Conservation (phyloP, 2,888 invertebrate genomes). For the Aleiodes alternator region DNA sequence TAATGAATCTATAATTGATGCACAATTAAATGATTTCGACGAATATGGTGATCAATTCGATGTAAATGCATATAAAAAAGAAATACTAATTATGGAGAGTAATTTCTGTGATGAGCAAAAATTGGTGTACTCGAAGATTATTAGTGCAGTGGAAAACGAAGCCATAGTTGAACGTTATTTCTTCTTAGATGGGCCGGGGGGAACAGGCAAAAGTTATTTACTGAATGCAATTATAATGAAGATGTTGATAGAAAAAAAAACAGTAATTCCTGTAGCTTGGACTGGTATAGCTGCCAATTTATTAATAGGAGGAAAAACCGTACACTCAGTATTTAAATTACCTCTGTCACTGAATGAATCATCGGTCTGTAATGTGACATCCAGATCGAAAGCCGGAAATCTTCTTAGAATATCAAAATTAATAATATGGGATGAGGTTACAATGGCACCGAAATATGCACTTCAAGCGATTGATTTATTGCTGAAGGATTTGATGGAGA, state of each 20-base stretch:
- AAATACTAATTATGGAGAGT: not conserved
- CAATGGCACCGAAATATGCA: constrained; percentile 45
- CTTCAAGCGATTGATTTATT: constrained; percentile 44
- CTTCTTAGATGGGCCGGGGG: not conserved
- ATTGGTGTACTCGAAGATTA: not conserved
- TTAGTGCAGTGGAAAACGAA: not conserved
- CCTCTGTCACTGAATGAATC: constrained; percentile 57
- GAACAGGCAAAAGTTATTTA: constrained; percentile 4
- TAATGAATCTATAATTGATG: not conserved
- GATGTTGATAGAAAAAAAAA: not conserved
- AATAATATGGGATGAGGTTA: constrained; percentile 45
- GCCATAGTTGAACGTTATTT: not conserved
- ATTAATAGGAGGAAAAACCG: constrained; percentile 27
- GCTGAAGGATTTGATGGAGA: constrained; percentile 40
- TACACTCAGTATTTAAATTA: constrained; percentile 52
- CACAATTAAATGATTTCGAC: not conserved
- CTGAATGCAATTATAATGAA: not conserved
- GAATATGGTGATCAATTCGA: not conserved
- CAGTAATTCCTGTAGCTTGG: constrained; percentile 1
- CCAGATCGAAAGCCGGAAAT: constrained; percentile 55
- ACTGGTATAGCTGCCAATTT: constrained; percentile 43
- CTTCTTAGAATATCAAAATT: constrained; percentile 60
- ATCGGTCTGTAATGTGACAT: constrained; percentile 41
- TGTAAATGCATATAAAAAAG: not conserved
- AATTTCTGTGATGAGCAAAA: not conserved